Evolutionary conservation across 2,113 vertebrate species (phyloP).

Genomic region (Cettia cetti): DNA sequence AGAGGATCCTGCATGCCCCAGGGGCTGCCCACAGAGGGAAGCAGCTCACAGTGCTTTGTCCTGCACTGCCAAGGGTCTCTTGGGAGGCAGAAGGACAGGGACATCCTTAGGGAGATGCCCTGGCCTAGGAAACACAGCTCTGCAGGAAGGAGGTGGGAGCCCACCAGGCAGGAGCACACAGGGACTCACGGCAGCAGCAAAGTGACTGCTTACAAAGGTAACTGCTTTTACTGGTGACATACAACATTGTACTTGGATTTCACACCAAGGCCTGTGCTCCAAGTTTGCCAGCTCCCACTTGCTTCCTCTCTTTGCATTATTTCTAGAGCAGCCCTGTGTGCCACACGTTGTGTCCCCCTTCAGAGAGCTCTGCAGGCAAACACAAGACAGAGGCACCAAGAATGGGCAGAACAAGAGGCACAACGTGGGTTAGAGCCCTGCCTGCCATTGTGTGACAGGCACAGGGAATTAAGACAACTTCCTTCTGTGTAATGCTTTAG

Average conservation of each 20-base stretch:
- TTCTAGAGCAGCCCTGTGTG: not conserved
- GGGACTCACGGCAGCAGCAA: not conserved
- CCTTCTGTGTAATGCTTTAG: not conserved
- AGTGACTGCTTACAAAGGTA: rapidly evolving
- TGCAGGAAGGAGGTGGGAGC: not conserved
- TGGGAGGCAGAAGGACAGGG: rapidly evolving
- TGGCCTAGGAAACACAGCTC: not conserved
- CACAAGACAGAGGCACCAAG: not conserved
- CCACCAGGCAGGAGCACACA: rapidly evolving
- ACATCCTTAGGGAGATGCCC: rapidly evolving
- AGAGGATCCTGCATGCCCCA: not conserved
- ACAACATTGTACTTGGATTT: not conserved
- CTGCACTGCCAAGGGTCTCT: not conserved
- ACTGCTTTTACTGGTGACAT: not conserved
- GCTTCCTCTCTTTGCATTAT: not conserved
- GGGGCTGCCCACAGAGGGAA: not conserved
- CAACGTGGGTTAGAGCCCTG: not conserved
- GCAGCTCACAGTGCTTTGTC: not conserved
- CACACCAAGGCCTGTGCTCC: not conserved
- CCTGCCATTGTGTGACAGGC: not conserved
- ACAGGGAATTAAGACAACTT: not conserved
- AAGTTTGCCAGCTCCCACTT: not conserved
- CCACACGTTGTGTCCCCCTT: rapidly evolving
- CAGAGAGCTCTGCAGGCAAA: not conserved
- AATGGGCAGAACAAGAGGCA: not conserved